A percentile compares a stretch with the other conserved stretches of the same genome.
Evolutionary conservation across 2,888 invertebrate genomes (phyloP).

Genomic region (Mesorhabditis spiculigera): DNA sequence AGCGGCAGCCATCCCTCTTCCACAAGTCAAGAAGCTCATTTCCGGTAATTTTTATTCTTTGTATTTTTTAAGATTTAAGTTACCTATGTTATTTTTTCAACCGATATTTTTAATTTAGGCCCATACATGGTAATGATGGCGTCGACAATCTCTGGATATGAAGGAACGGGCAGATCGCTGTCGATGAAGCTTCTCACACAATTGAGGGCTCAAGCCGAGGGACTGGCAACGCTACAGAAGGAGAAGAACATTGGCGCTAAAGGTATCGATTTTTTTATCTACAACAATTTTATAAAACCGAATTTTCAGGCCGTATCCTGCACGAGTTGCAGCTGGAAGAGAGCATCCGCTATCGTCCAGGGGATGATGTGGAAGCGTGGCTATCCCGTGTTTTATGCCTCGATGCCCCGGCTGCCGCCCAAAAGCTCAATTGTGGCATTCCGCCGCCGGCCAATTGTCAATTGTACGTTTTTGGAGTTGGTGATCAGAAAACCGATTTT

Average conservation of each 20-base stretch:
- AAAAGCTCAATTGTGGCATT: conserved; percentile 68
- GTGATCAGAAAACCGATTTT: conserved; percentile 62
- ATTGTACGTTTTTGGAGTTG: conserved; percentile 65
- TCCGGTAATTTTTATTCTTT: conserved; percentile 25
- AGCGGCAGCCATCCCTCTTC: conserved; percentile 95
- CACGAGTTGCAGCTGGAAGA: conserved; percentile 75
- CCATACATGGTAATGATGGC: conserved; percentile 72
- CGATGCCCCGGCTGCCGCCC: conserved; percentile 67
- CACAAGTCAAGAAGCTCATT: conserved; percentile 72
- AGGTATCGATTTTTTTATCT: conserved; percentile 10
- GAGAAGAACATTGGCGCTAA: conserved; percentile 29
- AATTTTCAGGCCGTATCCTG: conserved; percentile 50
- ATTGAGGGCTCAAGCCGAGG: conserved; percentile 65
- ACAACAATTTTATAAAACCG: conserved; percentile 6
- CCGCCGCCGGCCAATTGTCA: conserved; percentile 86
- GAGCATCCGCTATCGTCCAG: conserved; percentile 83
- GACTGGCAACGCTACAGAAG: conserved; percentile 19
- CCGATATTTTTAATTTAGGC: conserved; percentile 24
- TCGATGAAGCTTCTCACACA: conserved; percentile 90
- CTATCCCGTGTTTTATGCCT: conserved; percentile 84
- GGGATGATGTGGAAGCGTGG: conserved; percentile 73
- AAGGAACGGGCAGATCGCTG: conserved; percentile 85
- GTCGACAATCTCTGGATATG: conserved; percentile 86
- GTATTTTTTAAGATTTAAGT: conserved; percentile 3
- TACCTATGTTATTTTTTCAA: conserved; percentile 3